Base-by-base conservation (phyloP, 2,888 invertebrate species). In the Drosophila atripex region DNA sequence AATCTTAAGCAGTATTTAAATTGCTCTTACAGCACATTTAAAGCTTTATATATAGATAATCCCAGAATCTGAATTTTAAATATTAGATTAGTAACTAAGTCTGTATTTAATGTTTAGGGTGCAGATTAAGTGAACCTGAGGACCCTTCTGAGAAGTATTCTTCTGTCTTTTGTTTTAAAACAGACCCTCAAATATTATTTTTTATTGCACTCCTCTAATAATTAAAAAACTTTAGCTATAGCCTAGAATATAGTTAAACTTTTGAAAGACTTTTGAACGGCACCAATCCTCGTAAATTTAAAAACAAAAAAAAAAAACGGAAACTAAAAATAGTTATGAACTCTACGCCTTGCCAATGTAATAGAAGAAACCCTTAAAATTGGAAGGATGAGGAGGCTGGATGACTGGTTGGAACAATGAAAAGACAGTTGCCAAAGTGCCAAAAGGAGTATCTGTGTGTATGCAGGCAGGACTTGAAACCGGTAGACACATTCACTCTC, bases 281-380 rank as follows among this genome's bases (percentile, higher is more conserved):
- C 28, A 28, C 9, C 28, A 35, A 35, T 14, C 35, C 9, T 3
- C 16, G 18, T 3, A 38, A 38, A 38, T 5, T 6, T 16, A 14
- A n/a, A 7, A 23, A 23, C 3, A 23, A 23, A 23, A 14, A n/a
- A 7, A 23, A 23, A 23, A 23, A 23, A 23, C 3, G 3, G 21
- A 23, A 23, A 23, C 35, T 12, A 8, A 41, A 18, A 41, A 41
- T 41, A 18, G 39, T 41, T 41, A 18, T 41, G 39, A 41, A 41
- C 39, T 41, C 18, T 41, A 18, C 16, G 18, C 16, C 18, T 41
- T 8, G 4, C 39, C n/a, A 63, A 73, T 59, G 71, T 57, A 65
- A 68, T 66, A 64, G 71, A 73, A 46, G 57, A 18, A 41, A 16
- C 18, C 8, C 18, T 41, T 41, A 16, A 18, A 41, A 41, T 3